Evolutionary conservation across 2,113 vertebrate species (phyloP), one percentile per base, ranked within the genome.

Genomic region (Leptosomus discolor): DNA sequence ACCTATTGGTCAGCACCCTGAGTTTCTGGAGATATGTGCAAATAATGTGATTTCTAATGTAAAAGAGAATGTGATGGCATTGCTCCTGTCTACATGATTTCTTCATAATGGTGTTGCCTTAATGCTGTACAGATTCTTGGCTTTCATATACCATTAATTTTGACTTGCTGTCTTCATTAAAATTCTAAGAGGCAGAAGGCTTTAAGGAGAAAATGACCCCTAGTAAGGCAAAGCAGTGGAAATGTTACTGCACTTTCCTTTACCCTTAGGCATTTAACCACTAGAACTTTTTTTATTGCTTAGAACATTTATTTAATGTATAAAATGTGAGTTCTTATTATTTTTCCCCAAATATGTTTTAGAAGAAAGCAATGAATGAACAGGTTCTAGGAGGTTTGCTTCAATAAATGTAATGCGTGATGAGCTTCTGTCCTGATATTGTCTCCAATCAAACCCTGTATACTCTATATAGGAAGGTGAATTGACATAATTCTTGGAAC

Each of bases 401-500:
- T 96, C 65, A 81, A 57, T 75, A 93, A 94, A 73, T n/a, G 19
- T 45, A 48, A 60, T 7, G 9, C 21, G 8, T 85, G 50, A 76
- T 46, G 78, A 91, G 48, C 74, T 60, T 27, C 58, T 91, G 29
- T 80, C 90, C 37, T 92, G 58, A 87, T 75, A 76, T 48, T 37
- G 1, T 56, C 76, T 92, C 43, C 20, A 56, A 51, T 90, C 36
- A 88, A 54, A 69, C 19, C 29, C 37, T 74, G 16, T 58, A 19
- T 36, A 26, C 45, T 27, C 11, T 37, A 43, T 39, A 56, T 53
- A 85, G 37, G 43, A 83, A 92, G 80, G 78, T 50, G 74, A 94
- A 63, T 41, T 83, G 85, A 57, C 71, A 58, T 85, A 95, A 92
- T 95, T 96, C 80, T 95, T 87, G 94, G 12, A 64, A 58, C 21